Evolutionary conservation across 2,113 vertebrate genomes (phyloP).

Genomic region (Urocynchramus pylzowi): DNA sequence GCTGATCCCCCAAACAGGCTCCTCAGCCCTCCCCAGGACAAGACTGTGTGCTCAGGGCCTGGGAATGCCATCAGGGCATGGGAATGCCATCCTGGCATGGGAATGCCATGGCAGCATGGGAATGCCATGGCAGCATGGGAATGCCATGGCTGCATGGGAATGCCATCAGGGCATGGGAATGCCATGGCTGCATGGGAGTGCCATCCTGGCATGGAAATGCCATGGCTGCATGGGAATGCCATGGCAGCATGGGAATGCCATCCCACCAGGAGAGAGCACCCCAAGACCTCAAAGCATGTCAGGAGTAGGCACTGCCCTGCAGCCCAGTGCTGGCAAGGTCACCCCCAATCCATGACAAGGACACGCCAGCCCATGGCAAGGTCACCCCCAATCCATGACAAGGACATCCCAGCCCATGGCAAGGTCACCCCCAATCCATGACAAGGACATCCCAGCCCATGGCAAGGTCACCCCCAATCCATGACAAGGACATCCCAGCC

Average conservation of each 20-base stretch:
- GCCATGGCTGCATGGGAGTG: not conserved
- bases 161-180: not conserved
- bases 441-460: too few species aligned
- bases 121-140: not conserved
- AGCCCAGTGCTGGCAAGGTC: not conserved
- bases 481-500: not conserved
- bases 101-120: not conserved
- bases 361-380: not conserved
- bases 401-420: too few species aligned
- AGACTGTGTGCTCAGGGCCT: not conserved
- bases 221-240: not conserved
- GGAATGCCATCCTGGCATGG: not conserved
- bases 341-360: not conserved
- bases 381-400: not conserved
- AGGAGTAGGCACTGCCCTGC: not conserved
- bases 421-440: not conserved
- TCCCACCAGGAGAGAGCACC: not conserved
- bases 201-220: not conserved
- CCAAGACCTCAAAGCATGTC: fast-evolving
- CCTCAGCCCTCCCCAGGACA: not conserved
- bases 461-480: not conserved
- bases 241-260: not conserved
- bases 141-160: too few species aligned
- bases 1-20: not conserved
- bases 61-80: not conserved